phyloP scores from a whole-genome alignment of 2,113 vertebrate species.

The Dolichallabes microphthalmus region DNA sequence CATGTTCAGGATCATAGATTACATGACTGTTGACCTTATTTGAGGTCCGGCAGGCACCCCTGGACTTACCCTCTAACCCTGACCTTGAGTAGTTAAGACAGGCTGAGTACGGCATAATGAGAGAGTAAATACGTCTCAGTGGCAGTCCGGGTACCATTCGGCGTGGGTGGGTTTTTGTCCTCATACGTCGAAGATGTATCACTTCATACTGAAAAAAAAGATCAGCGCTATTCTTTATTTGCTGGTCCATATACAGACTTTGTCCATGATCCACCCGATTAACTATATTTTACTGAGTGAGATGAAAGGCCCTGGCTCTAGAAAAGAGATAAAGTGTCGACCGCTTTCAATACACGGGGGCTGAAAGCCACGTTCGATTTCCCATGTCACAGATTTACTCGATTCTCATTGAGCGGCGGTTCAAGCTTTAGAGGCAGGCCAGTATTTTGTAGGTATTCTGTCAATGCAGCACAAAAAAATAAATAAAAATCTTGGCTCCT shows the following conservation, averaged over 20 bases:
- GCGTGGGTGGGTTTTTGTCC: background rate
- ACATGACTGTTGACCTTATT: constrained; percentile 54
- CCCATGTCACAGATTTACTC: constrained; percentile 30
- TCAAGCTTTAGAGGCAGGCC: background rate
- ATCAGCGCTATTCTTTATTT: background rate
- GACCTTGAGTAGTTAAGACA: constrained; percentile 46
- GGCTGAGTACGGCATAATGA: constrained; percentile 29
- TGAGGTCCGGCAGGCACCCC: constrained; percentile 27
- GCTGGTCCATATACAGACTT: background rate
- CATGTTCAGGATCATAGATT: constrained; percentile 49
- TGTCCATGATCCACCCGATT: background rate
- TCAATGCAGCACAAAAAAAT: background rate
- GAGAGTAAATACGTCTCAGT: constrained; percentile 3
- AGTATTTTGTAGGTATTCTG: constrained; percentile 31
- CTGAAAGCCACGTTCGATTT: constrained; percentile 23
- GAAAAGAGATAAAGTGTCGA: constrained; percentile 1
- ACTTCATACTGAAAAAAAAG: background rate
- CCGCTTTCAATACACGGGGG: constrained; percentile 14
- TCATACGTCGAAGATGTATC: background rate
- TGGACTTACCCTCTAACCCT: constrained; percentile 58
- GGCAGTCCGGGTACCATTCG: background rate
- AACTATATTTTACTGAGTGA: constrained; percentile 16
- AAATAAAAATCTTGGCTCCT: background rate
- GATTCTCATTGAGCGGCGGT: constrained; percentile 18
- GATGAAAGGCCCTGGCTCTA: background rate